A percentile compares a stretch with the other conserved stretches of the same genome.
Conservation (phyloP, 2,888 invertebrate species). For the Rugalucina vietnamica region DNA sequence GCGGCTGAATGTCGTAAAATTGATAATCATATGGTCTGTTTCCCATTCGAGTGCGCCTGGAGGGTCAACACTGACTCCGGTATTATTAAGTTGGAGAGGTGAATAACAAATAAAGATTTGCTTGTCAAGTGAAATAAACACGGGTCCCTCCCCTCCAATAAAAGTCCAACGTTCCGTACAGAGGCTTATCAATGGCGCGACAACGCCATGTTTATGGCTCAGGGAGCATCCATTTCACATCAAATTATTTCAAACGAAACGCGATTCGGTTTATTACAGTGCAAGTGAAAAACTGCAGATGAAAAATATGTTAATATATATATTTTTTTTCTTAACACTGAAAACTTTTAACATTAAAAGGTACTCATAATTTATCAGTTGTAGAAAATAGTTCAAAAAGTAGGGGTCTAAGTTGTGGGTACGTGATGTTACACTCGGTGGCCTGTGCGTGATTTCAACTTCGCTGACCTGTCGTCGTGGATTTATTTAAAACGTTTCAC, state of each 20-base stretch:
- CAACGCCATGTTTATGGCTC: conserved; percentile 41
- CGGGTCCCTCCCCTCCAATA: conserved; percentile 42
- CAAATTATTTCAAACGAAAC: conserved; percentile 53
- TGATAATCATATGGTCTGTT: conserved; percentile 59
- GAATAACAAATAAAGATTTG: conserved; percentile 8
- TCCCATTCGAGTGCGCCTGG: conserved; percentile 36
- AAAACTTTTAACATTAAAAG: too few relatives aligned
- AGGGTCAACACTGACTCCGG: conserved; percentile 32
- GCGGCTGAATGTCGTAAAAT: conserved; percentile 34
- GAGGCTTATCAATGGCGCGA: conserved; percentile 36
- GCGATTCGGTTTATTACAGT: too few relatives aligned
- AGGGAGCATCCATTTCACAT: conserved; percentile 42
- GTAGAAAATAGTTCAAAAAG: too few relatives aligned
- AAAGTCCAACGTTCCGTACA: conserved; percentile 41
- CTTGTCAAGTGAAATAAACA: conserved; percentile 13
- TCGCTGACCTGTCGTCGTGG: background rate
- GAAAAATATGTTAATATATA: too few relatives aligned
- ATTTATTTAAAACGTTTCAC: conserved; percentile 1
- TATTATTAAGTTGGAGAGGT: background rate
- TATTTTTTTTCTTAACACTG: too few relatives aligned
- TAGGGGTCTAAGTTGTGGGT: too few relatives aligned
- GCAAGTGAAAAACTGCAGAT: background rate
- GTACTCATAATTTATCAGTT: too few relatives aligned
- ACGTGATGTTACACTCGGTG: too few relatives aligned
- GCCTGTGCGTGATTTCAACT: background rate